These are phyloP conservation scores for Montipora capitata DNA, from an alignment of 92 coral and sea anemone genomes.

Conservation along the genomic window DNA sequence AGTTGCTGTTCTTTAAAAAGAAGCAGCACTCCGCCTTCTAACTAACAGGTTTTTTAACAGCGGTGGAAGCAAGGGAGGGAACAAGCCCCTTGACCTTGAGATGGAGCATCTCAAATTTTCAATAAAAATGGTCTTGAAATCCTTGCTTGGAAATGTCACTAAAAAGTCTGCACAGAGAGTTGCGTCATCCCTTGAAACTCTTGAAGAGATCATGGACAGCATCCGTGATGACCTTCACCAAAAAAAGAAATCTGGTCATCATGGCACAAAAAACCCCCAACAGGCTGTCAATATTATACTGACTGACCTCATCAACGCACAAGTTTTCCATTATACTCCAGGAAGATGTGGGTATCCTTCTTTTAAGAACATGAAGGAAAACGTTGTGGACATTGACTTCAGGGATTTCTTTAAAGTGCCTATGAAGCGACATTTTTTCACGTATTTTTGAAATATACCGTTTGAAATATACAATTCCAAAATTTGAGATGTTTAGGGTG, in stretches of 20 bases:
- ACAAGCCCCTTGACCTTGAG: no score
- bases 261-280: not conserved
- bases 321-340: conserved; percentile 29
- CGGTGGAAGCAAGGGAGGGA: not conserved
- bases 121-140: no score
- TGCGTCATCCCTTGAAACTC: not conserved
- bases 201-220: not conserved
- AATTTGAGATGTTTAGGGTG: not conserved
- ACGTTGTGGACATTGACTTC: not conserved
- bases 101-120: no score
- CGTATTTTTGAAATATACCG: not conserved
- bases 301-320: conserved; percentile 13
- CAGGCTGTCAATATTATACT: conserved; percentile 10
- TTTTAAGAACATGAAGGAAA: conserved; percentile 9
- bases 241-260: not conserved
- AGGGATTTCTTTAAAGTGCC: not conserved
- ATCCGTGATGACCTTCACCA: not conserved
- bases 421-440: not conserved
- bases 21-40: not conserved
- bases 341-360: conserved; percentile 39
- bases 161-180: not conserved
- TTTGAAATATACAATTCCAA: conserved; percentile 1
- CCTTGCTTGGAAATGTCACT: no score
- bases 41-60: not conserved
- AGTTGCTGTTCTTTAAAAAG: not conserved